Base-by-base conservation (phyloP, 2,888 invertebrate species). In the Trypoxylon attenuatum region DNA sequence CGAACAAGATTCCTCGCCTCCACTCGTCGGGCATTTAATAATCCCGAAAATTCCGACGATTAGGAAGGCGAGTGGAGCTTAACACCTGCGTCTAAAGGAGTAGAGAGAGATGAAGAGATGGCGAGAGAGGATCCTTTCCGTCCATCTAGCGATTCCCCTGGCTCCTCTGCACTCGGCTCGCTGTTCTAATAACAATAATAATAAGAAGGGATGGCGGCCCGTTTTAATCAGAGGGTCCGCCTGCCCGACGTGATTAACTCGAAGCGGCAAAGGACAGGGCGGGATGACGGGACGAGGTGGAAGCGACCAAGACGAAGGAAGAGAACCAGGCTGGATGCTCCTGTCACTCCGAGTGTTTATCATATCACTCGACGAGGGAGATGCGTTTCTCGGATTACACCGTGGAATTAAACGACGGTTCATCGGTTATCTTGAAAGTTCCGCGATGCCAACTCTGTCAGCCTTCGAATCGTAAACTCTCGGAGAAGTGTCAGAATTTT, bases 211-310 rank as follows among this genome's bases (percentile, higher is more conserved):
- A 74, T 69, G 75, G 71, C 73, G 71, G 78, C 67, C 73, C 73
- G 81, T 83, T 84, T 84, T 83, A 84, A 84, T 84, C 82, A 82
- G 81, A 77, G 79, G 78, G 78, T 78, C 77, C 66, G 77, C 73
- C 78, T 76, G 79, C 71, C 80, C 80, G 82, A 81, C 79, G 81
- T 82, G 82, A 84, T 84, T 83, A 84, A 82, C 81, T 83, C 66
- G 71, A 79, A 72, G 71, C 76, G 60, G 50, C 59, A 41, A 16
- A 29, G 64, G 59, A 66, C 54, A 69, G 50, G 55, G 61, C 41
- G 55, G 56, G 25, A 52, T 33, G 33, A 29, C 23, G 39, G 6
- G n/a, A 41, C 25, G 53, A 51, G 27, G 56, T 56, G 50, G 59
- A 53, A 45, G 29, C 59, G 42, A 52, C 54, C 57, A 53, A 59